Conservation (phyloP, 64 coral and sea anemone species). For the Pocillopora damicornis region DNA sequence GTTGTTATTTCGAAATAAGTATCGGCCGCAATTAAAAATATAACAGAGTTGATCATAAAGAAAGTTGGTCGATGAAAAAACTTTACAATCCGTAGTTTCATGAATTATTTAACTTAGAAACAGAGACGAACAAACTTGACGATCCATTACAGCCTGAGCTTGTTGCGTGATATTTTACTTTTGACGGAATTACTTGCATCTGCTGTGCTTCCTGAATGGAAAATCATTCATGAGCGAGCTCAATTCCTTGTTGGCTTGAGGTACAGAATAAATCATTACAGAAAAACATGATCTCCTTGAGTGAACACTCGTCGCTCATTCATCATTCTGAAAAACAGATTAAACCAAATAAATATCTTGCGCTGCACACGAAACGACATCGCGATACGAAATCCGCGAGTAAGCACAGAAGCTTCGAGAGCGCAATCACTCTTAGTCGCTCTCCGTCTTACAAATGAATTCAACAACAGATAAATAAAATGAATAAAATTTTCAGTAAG, state of each 20-base stretch:
- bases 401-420: too few relatives aligned
- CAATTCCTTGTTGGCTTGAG: too few relatives aligned
- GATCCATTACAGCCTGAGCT: neutral
- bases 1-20: too few relatives aligned
- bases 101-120: too few relatives aligned
- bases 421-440: too few relatives aligned
- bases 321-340: constrained; percentile 16
- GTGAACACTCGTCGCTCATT: neutral
- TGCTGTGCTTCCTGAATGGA: neutral
- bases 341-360: neutral
- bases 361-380: neutral
- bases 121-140: neutral
- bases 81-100: too few relatives aligned
- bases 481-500: neutral
- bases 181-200: too few relatives aligned
- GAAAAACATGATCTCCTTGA: neutral
- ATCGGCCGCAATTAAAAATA: too few relatives aligned
- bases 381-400: neutral
- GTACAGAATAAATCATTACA: neutral
- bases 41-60: too few relatives aligned
- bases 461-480: neutral
- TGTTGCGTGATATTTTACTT: neutral
- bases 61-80: too few relatives aligned
- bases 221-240: neutral
- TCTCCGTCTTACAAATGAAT: neutral